Percentiles rank a stretch among this genome's conserved stretches.
These are phyloP conservation scores for Drosophila ustulata DNA, from an alignment of 2,888 invertebrate genomes.

Conservation along the genomic window DNA sequence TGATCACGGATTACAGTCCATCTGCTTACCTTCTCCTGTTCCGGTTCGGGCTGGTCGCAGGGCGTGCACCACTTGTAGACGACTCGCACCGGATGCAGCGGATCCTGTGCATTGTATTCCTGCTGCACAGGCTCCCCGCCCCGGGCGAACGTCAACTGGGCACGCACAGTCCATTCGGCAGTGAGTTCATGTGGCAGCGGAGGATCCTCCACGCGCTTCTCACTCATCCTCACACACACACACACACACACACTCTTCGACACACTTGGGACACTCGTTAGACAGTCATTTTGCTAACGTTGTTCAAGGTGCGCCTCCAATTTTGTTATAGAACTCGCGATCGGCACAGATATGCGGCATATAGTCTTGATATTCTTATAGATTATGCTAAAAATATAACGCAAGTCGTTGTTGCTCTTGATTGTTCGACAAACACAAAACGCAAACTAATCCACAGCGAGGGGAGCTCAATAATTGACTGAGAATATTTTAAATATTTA, in stretches of 20 bases:
- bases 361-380: slow-evolving; percentile 44
- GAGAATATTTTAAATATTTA: not conserved
- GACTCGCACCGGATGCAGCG: slow-evolving; percentile 84
- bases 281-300: slow-evolving; percentile 24
- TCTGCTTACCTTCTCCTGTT: slow-evolving; percentile 62
- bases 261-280: slow-evolving; percentile 19
- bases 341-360: slow-evolving; percentile 60
- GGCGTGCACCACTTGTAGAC: slow-evolving; percentile 85
- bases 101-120: slow-evolving; percentile 76
- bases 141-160: slow-evolving; percentile 88
- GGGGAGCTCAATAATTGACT: slow-evolving; percentile 21
- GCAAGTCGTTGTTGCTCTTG: slow-evolving; percentile 45
- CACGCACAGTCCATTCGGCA: slow-evolving; percentile 90
- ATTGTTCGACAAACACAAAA: slow-evolving; percentile 16
- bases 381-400: slow-evolving; percentile 65
- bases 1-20: too few relatives aligned
- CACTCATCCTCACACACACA: slow-evolving; percentile 19
- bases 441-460: slow-evolving; percentile 45
- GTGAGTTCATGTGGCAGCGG: slow-evolving; percentile 84
- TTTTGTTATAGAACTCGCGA: slow-evolving; percentile 49
- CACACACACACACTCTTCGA: slow-evolving; percentile 20
- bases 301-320: slow-evolving; percentile 24
- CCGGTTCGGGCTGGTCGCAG: slow-evolving; percentile 56
- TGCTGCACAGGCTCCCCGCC: slow-evolving; percentile 83
- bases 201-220: slow-evolving; percentile 19